These are phyloP conservation scores for Enteromius thamalakanensis DNA, from an alignment of 2,797 vertebrate genomes.

Conservation along the genomic window DNA sequence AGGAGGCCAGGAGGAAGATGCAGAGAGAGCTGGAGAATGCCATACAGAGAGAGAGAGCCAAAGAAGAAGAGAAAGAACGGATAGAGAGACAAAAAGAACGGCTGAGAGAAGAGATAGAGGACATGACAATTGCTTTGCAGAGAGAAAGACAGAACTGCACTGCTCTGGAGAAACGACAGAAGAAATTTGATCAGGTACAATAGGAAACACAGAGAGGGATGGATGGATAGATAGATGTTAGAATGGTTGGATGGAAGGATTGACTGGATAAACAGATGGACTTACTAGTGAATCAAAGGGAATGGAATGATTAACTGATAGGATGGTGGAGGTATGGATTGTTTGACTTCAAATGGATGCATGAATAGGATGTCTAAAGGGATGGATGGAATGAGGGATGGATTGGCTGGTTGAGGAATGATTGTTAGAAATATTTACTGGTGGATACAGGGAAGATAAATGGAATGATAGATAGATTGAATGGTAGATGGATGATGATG, in stretches of 20 bases:
- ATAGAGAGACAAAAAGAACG: constrained; percentile 85
- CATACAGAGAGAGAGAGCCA: constrained; percentile 80
- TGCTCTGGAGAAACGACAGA: constrained; percentile 89
- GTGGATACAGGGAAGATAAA: not conserved
- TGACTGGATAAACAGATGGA: not conserved
- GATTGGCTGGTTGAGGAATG: too few relatives aligned
- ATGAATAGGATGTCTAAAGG: not conserved
- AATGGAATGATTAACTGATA: not conserved
- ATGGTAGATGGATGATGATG: not conserved
- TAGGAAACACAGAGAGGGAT: not conserved
- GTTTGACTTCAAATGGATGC: too few relatives aligned
- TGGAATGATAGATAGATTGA: not conserved
- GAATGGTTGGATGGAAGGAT: too few relatives aligned
- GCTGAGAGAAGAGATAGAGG: constrained; percentile 90
- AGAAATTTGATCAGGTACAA: constrained; percentile 91
- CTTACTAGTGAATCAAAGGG: not conserved
- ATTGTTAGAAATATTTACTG: not conserved
- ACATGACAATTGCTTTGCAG: constrained; percentile 86
- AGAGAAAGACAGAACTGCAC: constrained; percentile 88
- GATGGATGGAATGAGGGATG: not conserved
- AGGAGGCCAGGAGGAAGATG: constrained; percentile 84
- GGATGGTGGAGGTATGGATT: not conserved
- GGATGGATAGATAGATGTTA: not conserved
- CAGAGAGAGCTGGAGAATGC: constrained; percentile 84
- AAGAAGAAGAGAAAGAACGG: constrained; percentile 83